Evolutionary conservation across 2,113 vertebrate species (phyloP).

Genomic region (Chloroceryle aenea): DNA sequence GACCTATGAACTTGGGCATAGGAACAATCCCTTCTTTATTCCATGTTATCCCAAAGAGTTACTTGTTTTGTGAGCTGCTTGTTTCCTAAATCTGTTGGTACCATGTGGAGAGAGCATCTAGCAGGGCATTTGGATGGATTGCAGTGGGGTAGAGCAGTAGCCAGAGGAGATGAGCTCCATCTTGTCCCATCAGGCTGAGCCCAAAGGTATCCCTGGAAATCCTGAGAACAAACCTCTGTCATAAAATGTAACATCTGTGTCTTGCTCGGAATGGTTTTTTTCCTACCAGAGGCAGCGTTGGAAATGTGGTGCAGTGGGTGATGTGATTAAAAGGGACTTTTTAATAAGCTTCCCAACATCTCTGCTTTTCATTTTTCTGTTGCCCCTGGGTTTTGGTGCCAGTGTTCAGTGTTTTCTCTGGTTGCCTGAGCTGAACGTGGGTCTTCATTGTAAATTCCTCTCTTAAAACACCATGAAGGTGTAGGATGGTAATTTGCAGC

Average conservation of each 20-base stretch:
- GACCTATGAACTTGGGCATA: not conserved
- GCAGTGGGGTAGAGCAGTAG: not conserved
- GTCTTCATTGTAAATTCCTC: not conserved
- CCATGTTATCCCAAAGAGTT: not conserved
- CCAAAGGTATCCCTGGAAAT: not conserved
- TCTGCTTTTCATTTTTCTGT: not conserved
- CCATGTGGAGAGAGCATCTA: accelerated
- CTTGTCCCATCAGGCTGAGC: not conserved
- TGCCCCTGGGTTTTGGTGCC: not conserved
- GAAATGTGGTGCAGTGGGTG: not conserved
- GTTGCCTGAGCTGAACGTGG: not conserved
- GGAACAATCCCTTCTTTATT: not conserved
- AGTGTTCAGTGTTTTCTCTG: not conserved
- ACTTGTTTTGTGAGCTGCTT: not conserved
- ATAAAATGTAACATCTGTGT: not conserved
- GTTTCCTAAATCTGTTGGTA: not conserved
- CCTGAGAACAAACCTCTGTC: not conserved
- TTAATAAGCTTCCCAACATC: accelerated
- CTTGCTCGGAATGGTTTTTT: not conserved
- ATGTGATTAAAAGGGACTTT: not conserved
- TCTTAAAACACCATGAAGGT: not conserved
- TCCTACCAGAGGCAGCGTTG: not conserved
- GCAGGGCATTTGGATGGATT: accelerated
- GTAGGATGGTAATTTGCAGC: not conserved
- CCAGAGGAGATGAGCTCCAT: not conserved